Percentiles rank a stretch among this genome's conserved stretches.
Evolutionary conservation across 2,113 vertebrate species (phyloP).

Genomic region (Riparia riparia): DNA sequence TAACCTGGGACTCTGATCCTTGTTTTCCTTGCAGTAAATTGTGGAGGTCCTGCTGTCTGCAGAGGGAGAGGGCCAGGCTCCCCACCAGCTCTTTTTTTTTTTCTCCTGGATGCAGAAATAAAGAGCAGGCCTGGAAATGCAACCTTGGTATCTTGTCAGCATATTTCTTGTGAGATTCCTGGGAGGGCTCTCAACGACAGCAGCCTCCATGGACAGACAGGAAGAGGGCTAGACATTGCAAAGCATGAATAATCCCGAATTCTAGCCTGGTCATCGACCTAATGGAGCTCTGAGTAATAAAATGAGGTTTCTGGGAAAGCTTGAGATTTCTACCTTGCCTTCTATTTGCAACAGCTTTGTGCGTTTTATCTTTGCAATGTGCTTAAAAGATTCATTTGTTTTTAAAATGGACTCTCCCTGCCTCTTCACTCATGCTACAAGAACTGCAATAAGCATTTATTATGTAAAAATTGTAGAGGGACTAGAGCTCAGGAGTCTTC

Average conservation of each 20-base stretch:
- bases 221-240: conserved; percentile 37
- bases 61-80: neutral
- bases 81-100: neutral
- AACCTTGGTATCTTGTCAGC: neutral
- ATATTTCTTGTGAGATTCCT: neutral
- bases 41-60: neutral
- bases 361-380: neutral
- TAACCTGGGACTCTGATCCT: neutral
- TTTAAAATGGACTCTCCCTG: neutral
- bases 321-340: neutral
- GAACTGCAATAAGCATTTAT: neutral
- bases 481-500: neutral
- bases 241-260: conserved; percentile 6
- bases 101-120: neutral
- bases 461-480: neutral
- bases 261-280: neutral
- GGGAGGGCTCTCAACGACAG: neutral
- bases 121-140: neutral
- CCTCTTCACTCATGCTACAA: neutral
- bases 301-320: neutral
- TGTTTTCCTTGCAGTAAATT: neutral
- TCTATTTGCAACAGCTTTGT: neutral
- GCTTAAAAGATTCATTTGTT: neutral
- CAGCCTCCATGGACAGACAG: neutral
- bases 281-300: neutral